Evolutionary conservation across 2,888 invertebrate species (phyloP), one percentile per base, ranked within the genome.

Genomic region (Anarsia innoxiella): DNA sequence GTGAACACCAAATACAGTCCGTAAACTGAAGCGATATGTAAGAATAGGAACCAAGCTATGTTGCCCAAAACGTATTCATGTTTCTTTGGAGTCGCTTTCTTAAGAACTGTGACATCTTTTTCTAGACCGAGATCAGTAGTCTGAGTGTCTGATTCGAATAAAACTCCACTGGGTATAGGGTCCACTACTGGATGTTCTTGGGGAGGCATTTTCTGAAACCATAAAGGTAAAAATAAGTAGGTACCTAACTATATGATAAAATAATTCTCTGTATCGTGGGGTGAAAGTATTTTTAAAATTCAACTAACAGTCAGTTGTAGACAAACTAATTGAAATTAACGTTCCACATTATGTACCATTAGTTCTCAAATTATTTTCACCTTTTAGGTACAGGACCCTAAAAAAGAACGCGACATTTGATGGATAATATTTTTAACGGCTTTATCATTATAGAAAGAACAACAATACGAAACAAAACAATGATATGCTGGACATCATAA

Each of bases 21-120:
- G 50, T 91, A 92, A 0, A 90, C 40, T 0, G 91, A 90, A 1
- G 87, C 87, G 2, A 86, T 42, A 62, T 93, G 93, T 12, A 93
- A 79, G 48, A 87, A 90, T 0, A 77, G 56, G 59, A 93, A 92
- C 56, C 91, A 85, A 2, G 88, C 59, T 23, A 93, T 90, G 56
- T 93, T 93, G 53, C 89, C 86, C 92, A 92, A 93, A 2, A 93
- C 92, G 26, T 90, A 71, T 49, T 87, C 73, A 37, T 86, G 64
- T 53, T 87, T 84, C 42, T 74, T 75, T 0, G 84, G 76, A 1
- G 85, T 72, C 0, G 87, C 85, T 4, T 79, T 72, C 52, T 88
- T 88, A 35, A 88, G 59, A 6, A 71, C 68, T 0, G 82, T 78
- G 9, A 88, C 86, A 46, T 89, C 87, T 62, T 88, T 87, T 28